phyloP scores from a whole-genome alignment of 2,113 vertebrate genomes.

The Sterrhoptilus dennistouni region DNA sequence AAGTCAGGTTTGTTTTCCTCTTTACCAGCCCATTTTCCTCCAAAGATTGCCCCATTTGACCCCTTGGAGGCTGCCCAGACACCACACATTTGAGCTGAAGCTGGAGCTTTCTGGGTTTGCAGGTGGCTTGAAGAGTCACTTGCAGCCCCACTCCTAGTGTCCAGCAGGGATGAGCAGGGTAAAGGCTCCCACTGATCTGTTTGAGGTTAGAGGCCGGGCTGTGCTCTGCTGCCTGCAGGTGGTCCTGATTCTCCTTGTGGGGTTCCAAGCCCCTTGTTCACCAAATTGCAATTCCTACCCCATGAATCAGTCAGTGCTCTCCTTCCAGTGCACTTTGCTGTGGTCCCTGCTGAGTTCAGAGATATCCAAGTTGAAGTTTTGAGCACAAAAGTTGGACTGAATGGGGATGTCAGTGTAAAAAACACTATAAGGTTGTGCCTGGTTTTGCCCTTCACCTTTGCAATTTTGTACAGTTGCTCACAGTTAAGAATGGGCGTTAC shows the following conservation, averaged over 20 bases:
- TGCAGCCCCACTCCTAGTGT: accelerated
- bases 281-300: neutral
- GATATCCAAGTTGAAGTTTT: neutral
- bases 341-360: neutral
- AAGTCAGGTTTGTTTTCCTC: neutral
- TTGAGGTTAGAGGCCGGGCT: neutral
- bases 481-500: neutral
- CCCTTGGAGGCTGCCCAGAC: neutral
- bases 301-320: accelerated
- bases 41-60: neutral
- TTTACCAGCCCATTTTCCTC: neutral
- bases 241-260: neutral
- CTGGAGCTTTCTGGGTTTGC: neutral
- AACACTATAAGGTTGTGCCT: neutral
- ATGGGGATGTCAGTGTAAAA: neutral
- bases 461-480: neutral
- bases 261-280: neutral
- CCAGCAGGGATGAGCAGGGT: neutral
- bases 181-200: neutral
- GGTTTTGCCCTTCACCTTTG: neutral
- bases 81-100: neutral
- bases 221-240: neutral
- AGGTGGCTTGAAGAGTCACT: accelerated
- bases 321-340: neutral
- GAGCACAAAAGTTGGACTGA: neutral